These are phyloP conservation scores for Hucho hucho DNA, from an alignment of 2,113 vertebrate genomes.

Conservation along the genomic window DNA sequence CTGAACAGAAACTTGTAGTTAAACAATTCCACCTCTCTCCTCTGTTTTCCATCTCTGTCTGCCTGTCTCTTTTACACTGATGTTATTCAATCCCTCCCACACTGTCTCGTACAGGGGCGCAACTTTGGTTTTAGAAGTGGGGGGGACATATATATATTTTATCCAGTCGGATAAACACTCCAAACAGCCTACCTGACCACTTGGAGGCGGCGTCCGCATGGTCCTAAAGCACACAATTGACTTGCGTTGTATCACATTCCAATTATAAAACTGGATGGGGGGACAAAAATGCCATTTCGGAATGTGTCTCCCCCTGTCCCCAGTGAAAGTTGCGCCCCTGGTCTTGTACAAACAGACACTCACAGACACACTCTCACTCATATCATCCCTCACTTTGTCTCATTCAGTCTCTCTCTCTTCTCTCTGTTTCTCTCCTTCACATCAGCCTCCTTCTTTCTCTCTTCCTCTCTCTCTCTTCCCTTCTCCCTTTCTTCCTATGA, in stretches of 20 bases:
- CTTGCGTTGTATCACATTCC: no score
- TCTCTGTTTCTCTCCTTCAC: not conserved
- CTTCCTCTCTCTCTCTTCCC: not conserved
- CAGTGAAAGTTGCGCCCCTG: no score
- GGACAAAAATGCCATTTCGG: no score
- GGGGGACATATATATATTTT: no score
- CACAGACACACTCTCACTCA: not conserved
- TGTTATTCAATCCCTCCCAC: not conserved
- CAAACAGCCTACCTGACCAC: no score
- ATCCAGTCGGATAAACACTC: no score
- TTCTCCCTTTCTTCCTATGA: not conserved
- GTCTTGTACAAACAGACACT: not conserved
- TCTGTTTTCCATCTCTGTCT: not conserved
- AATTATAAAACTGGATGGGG: no score
- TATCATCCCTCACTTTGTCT: not conserved
- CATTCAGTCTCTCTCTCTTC: not conserved
- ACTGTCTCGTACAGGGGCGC: not conserved
- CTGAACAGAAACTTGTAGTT: not conserved
- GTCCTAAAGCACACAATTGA: no score
- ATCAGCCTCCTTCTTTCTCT: not conserved
- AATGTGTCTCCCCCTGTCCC: no score
- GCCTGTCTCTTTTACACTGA: not conserved
- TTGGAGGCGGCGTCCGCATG: no score
- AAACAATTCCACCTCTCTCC: not conserved
- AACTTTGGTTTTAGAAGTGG: no score